Base-by-base conservation (phyloP, 1,140 invertebrate genomes). In the Cydia fagiglandana region DNA sequence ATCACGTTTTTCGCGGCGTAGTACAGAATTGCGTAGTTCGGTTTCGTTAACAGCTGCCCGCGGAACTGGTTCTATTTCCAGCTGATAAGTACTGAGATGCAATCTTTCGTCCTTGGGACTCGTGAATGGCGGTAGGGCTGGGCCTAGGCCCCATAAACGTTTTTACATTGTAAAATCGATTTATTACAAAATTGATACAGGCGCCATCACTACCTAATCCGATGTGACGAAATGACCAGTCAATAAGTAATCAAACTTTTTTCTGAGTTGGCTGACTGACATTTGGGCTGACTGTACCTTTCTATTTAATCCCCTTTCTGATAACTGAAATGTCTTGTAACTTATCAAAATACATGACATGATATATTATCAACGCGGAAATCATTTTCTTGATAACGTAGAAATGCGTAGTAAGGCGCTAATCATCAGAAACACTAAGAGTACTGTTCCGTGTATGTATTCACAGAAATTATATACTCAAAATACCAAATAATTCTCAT, bases 11-110 rank as follows among this genome's bases (percentile, higher is more conserved):
- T 85, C 84, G 75, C 53, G 73, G 66, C 66, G 66, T 70, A 70
- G 77, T 76, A 64, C 24, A 56, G 75, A 80, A 75, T 75, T 87
- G 80, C 45, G 45, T 41, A 41, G 81, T 88, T 82, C 82, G 64
- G 78, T 83, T 82, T 84, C 80, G 84, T 81, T 85, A 84, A 80
- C 84, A 86, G 87, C 87, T 86, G 86, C 86, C 87, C 84, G 89
- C 86, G 83, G 86, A 84, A 89, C 84, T 77, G 75, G 83, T 83
- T 91, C 87, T 90, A 88, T 89, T 89, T 90, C 80, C 75, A 84
- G 80, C 79, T 80, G 77, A 75, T 82, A 80, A 82, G 76, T 70
- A 38, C 73, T 24, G 74, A 77, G 74, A 87, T 84, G 86, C 84
- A 84, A 87, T 86, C 84, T 85, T 81, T 85, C 80, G 83, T 79